Conservation (phyloP, 2,888 invertebrate species). For the Phasia obesa region DNA sequence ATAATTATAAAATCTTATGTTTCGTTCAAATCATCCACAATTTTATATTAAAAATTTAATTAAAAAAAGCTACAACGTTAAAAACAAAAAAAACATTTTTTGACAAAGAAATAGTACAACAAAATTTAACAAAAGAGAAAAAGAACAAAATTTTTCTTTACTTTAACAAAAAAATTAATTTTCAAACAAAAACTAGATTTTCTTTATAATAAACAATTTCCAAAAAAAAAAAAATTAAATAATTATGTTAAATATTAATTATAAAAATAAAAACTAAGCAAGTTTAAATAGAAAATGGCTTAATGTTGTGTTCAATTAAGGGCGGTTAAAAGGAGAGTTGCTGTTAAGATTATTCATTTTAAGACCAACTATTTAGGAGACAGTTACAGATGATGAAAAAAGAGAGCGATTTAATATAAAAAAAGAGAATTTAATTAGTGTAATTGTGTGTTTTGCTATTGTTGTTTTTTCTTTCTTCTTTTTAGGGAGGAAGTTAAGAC, state of each 20-base stretch:
- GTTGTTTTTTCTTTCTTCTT: slow-evolving; percentile 12
- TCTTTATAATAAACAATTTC: slow-evolving; percentile 4
- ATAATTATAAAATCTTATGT: slow-evolving; percentile 34
- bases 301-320: slow-evolving; percentile 13
- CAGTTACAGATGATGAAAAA: background rate
- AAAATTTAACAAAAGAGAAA: slow-evolving; percentile 69
- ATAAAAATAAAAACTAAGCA: slow-evolving; percentile 27
- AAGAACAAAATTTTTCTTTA: slow-evolving; percentile 63
- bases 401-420: background rate
- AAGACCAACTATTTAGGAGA: slow-evolving; percentile 39
- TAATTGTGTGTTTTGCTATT: slow-evolving; percentile 28
- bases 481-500: slow-evolving; percentile 56
- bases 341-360: background rate
- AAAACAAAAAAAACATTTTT: slow-evolving; percentile 29
- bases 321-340: slow-evolving; percentile 1
- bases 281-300: slow-evolving; percentile 59
- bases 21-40: slow-evolving; percentile 7
- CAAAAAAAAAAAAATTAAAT: slow-evolving; percentile 30
- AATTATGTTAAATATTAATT: slow-evolving; percentile 71
- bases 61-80: slow-evolving; percentile 33
- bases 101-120: slow-evolving; percentile 29
- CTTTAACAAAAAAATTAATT: slow-evolving; percentile 25
- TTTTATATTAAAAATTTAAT: background rate
- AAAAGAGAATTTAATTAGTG: slow-evolving; percentile 1
- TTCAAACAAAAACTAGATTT: slow-evolving; percentile 13